Conservation (phyloP, 2,888 invertebrate species). For the Pycnomerus fuliginosus region DNA sequence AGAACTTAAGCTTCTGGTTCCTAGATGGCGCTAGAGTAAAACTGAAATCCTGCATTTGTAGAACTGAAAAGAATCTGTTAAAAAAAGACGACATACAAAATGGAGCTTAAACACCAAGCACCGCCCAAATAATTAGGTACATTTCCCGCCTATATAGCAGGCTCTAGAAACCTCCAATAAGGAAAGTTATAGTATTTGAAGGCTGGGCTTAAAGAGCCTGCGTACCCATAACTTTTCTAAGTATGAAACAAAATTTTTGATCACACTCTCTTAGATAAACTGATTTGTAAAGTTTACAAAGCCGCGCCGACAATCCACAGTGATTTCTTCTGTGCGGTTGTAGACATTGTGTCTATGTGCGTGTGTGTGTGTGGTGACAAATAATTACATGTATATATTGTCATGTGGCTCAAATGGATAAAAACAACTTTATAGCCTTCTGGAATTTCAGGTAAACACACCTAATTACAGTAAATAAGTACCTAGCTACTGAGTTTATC, state of each 20-base stretch:
- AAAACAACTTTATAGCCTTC: slow-evolving; percentile 13
- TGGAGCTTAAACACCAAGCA: slow-evolving; percentile 30
- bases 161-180: slow-evolving; percentile 32
- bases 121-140: slow-evolving; percentile 29
- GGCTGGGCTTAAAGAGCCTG: slow-evolving; percentile 31
- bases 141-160: slow-evolving; percentile 29
- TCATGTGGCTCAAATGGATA: slow-evolving; percentile 25
- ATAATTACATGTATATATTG: slow-evolving; percentile 14
- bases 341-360: slow-evolving; percentile 8
- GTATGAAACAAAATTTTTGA: slow-evolving; percentile 33
- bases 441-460: slow-evolving; percentile 17
- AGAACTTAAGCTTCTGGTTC: no score
- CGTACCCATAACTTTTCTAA: slow-evolving; percentile 35
- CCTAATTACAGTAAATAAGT: no score
- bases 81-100: slow-evolving; percentile 36
- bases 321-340: slow-evolving; percentile 21
- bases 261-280: slow-evolving; percentile 38
- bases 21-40: no score
- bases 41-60: no score
- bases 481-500: slow-evolving; percentile 1
- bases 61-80: slow-evolving; percentile 11
- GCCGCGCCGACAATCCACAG: slow-evolving; percentile 27
- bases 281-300: slow-evolving; percentile 35
- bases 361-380: slow-evolving; percentile 12
- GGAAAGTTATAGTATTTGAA: slow-evolving; percentile 25